Evolutionary conservation across 2,888 invertebrate species (phyloP).

Genomic region (Phytoseiulus persimilis): DNA sequence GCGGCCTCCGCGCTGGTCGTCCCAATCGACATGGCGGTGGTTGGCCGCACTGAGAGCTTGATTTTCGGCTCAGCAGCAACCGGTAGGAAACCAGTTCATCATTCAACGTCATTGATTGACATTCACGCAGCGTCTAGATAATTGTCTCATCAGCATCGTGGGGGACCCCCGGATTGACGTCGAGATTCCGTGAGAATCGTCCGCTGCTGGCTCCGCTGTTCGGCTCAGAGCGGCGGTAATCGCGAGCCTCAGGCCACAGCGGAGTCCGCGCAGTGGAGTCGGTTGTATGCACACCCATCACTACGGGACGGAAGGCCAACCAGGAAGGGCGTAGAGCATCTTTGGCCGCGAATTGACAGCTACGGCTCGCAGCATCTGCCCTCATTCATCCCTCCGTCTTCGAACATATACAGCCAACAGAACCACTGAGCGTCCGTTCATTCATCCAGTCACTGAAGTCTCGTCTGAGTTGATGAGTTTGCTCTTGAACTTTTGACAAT

Average conservation of each 20-base stretch:
- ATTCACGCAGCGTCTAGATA: not conserved
- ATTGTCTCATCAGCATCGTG: not conserved
- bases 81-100: conserved; percentile 5
- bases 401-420: not conserved
- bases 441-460: not conserved
- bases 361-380: not conserved
- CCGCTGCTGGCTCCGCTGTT: not conserved
- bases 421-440: not conserved
- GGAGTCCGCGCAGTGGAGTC: not conserved
- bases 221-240: not conserved
- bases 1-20: not conserved
- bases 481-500: not conserved
- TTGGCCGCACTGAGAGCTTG: not conserved
- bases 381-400: not conserved
- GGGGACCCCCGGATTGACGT: conserved; percentile 5
- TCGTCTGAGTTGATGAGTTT: not conserved
- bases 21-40: not conserved
- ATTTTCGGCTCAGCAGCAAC: not conserved
- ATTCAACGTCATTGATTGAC: not conserved
- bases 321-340: conserved; percentile 5
- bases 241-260: not conserved
- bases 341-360: not conserved
- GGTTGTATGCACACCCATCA: not conserved
- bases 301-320: not conserved
- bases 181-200: not conserved